Conservation (phyloP, 2,888 invertebrate genomes). For the Drosophila suboccidentalis region DNA sequence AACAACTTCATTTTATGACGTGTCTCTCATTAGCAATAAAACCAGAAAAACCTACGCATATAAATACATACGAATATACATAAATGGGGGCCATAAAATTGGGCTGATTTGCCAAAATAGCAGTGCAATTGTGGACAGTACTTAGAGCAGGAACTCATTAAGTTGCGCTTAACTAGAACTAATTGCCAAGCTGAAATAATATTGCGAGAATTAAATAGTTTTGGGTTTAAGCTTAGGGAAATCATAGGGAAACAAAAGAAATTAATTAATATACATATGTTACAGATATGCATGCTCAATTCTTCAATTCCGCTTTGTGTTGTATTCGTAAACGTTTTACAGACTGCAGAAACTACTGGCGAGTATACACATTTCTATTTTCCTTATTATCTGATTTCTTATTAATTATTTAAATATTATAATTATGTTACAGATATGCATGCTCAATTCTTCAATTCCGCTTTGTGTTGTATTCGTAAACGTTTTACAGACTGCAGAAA, state of each 20-base stretch:
- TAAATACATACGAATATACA: slow-evolving; percentile 3
- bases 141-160: slow-evolving; percentile 8
- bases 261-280: neutral
- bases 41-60: slow-evolving; percentile 24
- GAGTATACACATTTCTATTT: too few relatives aligned
- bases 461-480: too few relatives aligned
- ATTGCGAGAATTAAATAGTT: slow-evolving; percentile 21
- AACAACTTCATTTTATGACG: slow-evolving; percentile 65
- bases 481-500: too few relatives aligned
- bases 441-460: too few relatives aligned
- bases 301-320: neutral
- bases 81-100: slow-evolving; percentile 53
- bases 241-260: neutral
- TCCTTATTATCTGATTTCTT: too few relatives aligned
- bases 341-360: neutral
- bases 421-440: too few relatives aligned
- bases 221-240: neutral
- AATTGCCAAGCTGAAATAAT: slow-evolving; percentile 39
- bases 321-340: neutral
- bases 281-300: too few relatives aligned
- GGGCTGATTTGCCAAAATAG: slow-evolving; percentile 52
- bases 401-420: too few relatives aligned
- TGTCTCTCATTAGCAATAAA: slow-evolving; percentile 78
- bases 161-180: slow-evolving; percentile 14
- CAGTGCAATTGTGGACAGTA: slow-evolving; percentile 25